These are phyloP conservation scores for Rachycentron canadum DNA, from an alignment of 2,797 vertebrate species.

Conservation along the genomic window DNA sequence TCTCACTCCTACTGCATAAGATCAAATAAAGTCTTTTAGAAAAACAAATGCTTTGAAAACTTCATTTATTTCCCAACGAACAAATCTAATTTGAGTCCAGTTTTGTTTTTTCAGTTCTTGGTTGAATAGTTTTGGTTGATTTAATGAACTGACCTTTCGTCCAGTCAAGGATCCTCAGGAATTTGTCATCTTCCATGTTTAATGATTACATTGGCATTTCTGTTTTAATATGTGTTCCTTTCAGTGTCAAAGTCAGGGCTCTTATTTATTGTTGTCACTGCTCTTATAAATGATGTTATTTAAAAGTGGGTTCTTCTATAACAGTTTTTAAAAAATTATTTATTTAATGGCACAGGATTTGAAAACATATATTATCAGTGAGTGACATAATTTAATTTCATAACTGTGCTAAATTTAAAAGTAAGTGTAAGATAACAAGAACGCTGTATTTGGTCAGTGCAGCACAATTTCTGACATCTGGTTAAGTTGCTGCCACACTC, in stretches of 20 bases:
- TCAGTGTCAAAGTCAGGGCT: background rate
- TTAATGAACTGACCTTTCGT: background rate
- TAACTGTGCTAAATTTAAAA: background rate
- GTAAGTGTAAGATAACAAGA: background rate
- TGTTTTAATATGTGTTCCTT: background rate
- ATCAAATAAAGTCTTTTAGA: no score
- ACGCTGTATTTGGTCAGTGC: no score
- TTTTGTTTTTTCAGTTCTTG: background rate
- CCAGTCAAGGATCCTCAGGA: background rate
- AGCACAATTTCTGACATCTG: no score
- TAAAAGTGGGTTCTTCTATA: background rate
- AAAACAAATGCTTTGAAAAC: background rate
- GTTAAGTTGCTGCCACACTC: no score
- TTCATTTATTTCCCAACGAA: background rate
- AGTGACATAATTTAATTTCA: background rate
- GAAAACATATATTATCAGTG: background rate
- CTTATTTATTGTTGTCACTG: no score
- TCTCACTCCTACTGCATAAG: background rate
- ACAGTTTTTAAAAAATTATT: background rate
- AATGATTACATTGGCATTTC: background rate
- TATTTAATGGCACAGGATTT: background rate
- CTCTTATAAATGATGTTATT: background rate
- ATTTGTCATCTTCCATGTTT: background rate
- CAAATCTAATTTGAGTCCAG: background rate
- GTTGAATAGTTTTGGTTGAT: no score